Conservation (phyloP, 2,113 vertebrate genomes). For the Bubo scandiacus region DNA sequence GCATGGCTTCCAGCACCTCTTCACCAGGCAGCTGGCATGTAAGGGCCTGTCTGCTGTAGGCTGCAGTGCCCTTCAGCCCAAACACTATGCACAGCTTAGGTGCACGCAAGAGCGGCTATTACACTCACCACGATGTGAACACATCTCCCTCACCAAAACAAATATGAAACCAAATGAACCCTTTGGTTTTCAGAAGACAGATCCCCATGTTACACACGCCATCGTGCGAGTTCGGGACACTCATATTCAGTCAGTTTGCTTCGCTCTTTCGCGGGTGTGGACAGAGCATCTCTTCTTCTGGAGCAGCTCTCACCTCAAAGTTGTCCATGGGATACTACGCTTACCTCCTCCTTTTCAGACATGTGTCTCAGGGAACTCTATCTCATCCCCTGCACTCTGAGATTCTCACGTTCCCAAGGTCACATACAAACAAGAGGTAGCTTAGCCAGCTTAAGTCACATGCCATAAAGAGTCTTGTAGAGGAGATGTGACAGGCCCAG, state of each 20-base stretch:
- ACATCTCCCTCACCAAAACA: not conserved
- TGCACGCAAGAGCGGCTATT: not conserved
- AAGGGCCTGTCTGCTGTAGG: fast-evolving
- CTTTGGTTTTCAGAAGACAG: not conserved
- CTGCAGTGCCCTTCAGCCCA: fast-evolving
- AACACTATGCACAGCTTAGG: not conserved
- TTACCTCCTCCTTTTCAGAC: not conserved
- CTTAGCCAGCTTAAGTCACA: fast-evolving
- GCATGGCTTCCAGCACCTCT: not conserved
- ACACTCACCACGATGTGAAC: not conserved
- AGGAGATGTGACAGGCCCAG: not conserved
- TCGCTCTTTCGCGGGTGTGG: not conserved
- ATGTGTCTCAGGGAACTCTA: fast-evolving
- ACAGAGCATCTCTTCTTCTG: not conserved
- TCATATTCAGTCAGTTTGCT: not conserved
- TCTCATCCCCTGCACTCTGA: not conserved
- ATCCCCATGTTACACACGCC: not conserved
- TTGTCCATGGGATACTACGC: not conserved
- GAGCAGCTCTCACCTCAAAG: not conserved
- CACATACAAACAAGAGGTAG: not conserved
- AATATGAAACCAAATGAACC: not conserved
- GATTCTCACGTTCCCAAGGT: not conserved
- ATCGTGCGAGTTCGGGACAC: not conserved
- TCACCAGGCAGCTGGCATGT: fast-evolving
- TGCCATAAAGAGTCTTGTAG: not conserved